Percentiles rank a stretch among this genome's conserved stretches.
These are phyloP conservation scores for Abscondita cerata DNA, from an alignment of 2,888 invertebrate genomes.

Conservation along the genomic window DNA sequence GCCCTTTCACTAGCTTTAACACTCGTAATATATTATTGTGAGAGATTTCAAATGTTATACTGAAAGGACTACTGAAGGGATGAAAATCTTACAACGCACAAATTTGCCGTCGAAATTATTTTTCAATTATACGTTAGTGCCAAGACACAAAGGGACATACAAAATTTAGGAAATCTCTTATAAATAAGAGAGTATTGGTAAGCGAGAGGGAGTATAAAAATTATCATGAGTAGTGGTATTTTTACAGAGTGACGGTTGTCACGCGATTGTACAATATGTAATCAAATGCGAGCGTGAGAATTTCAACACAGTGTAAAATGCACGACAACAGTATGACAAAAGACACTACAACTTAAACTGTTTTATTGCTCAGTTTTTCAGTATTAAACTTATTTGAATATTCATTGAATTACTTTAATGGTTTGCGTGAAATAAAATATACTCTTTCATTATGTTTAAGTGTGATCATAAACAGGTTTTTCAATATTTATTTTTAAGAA, in stretches of 20 bases:
- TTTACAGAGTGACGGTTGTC: conserved; percentile 32
- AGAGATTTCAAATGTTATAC: neutral
- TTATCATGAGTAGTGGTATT: conserved; percentile 32
- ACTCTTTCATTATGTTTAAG: too few species aligned
- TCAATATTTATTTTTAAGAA: too few species aligned
- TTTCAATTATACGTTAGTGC: conserved; percentile 5
- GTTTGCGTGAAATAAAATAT: too few species aligned
- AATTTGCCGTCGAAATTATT: neutral
- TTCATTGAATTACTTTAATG: neutral
- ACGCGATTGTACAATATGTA: conserved; percentile 37
- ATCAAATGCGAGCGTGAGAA: conserved; percentile 37
- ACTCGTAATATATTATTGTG: conserved; percentile 32
- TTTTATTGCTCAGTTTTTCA: conserved; percentile 1
- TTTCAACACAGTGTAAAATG: conserved; percentile 31
- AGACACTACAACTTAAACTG: conserved; percentile 19
- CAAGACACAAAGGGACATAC: conserved; percentile 15
- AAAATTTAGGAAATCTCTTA: conserved; percentile 24
- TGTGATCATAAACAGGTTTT: too few species aligned
- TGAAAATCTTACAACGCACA: conserved; percentile 3
- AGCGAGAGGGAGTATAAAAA: conserved; percentile 28
- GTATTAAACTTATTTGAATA: neutral
- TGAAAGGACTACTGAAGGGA: conserved; percentile 5
- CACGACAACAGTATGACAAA: conserved; percentile 31
- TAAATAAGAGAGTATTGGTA: conserved; percentile 26
- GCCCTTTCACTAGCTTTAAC: conserved; percentile 33